Evolutionary conservation across 2,888 invertebrate genomes (phyloP).

Genomic region (Conomelus anceps): DNA sequence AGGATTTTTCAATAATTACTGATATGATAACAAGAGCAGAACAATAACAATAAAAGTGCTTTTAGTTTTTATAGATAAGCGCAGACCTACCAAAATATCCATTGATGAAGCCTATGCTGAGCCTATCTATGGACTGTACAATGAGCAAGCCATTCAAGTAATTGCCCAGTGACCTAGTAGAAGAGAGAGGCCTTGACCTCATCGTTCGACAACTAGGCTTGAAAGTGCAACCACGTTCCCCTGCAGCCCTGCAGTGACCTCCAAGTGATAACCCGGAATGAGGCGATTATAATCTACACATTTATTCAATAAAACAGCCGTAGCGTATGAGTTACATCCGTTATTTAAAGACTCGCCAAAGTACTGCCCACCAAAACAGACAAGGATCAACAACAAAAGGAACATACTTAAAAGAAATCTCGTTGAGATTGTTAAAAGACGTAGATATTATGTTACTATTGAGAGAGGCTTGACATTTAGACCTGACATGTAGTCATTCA

Average conservation of each 20-base stretch:
- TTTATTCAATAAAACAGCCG: background rate
- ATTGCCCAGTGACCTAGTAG: background rate
- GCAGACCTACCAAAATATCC: background rate
- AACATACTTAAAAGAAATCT: background rate
- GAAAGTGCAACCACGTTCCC: background rate
- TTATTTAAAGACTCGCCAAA: background rate
- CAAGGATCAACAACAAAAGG: background rate
- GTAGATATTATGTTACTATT: too few relatives aligned
- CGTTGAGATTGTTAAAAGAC: too few relatives aligned
- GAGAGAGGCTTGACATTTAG: too few relatives aligned
- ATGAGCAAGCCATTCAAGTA: background rate
- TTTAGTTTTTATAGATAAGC: background rate
- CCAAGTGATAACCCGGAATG: background rate
- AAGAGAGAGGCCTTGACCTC: background rate
- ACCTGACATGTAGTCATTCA: too few relatives aligned
- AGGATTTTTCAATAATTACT: background rate
- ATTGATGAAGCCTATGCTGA: too few relatives aligned
- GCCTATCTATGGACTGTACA: background rate
- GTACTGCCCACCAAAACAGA: background rate
- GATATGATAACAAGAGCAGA: background rate
- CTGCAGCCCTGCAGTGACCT: background rate
- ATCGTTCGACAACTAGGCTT: background rate
- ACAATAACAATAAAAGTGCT: background rate
- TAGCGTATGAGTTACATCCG: background rate
- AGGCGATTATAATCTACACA: background rate